These are phyloP conservation scores for Oligia latruncula DNA, from an alignment of 2,888 invertebrate species.

Conservation along the genomic window DNA sequence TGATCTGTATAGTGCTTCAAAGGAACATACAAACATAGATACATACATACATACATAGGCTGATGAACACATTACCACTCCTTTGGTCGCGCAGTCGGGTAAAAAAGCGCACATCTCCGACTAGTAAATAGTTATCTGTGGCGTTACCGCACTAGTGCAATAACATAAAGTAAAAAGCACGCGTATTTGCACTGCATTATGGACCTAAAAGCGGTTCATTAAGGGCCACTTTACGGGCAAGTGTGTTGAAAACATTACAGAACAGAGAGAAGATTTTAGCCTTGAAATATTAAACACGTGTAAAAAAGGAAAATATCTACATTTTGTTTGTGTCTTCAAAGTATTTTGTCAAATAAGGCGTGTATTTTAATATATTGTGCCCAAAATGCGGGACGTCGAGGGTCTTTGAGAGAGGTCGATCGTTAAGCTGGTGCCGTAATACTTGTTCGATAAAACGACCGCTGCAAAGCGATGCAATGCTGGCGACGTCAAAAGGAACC, in stretches of 20 bases:
- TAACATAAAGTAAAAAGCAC: no score
- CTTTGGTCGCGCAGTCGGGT: no score
- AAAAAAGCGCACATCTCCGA: no score
- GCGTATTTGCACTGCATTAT: no score
- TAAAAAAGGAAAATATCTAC: conserved; percentile 29
- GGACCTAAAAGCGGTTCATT: no score
- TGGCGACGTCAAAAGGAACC: conserved; percentile 56
- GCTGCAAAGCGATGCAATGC: conserved; percentile 55
- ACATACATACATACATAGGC: no score
- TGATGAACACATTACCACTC: no score
- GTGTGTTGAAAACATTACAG: conserved; percentile 23
- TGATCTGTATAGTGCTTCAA: no score
- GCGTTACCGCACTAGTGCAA: no score
- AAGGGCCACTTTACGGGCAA: no score
- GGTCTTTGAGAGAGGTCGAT: conserved; percentile 55
- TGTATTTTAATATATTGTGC: conserved; percentile 44
- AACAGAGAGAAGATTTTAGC: conserved; percentile 28
- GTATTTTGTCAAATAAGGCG: conserved; percentile 41
- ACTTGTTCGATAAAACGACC: conserved; percentile 61
- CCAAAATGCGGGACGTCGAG: conserved; percentile 32
- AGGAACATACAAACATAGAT: no score
- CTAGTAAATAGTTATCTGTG: no score
- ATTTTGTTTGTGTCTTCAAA: conserved; percentile 42
- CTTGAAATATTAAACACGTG: conserved; percentile 48
- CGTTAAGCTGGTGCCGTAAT: conserved; percentile 54